These are phyloP conservation scores for Stictocephala bisonia DNA, from an alignment of 2,888 invertebrate genomes.

Conservation along the genomic window DNA sequence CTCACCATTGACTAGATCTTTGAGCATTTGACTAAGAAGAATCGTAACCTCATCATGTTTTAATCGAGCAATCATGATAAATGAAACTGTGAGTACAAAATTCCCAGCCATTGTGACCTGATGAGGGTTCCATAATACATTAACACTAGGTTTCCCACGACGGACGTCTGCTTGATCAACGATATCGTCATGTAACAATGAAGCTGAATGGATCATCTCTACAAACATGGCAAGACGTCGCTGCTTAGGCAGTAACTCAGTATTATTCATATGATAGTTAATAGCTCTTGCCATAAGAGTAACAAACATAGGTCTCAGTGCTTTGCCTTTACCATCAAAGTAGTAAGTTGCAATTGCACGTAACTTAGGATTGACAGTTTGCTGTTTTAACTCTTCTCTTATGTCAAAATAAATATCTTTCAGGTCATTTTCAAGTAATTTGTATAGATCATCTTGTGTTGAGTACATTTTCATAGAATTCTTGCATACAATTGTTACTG, in stretches of 20 bases:
- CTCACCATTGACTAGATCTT: constrained; percentile 16
- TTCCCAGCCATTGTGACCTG: constrained; percentile 13
- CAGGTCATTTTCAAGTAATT: neutral
- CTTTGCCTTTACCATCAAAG: constrained; percentile 19
- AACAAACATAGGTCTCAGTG: neutral
- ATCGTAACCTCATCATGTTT: constrained; percentile 17
- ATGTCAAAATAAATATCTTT: neutral
- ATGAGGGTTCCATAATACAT: constrained; percentile 7
- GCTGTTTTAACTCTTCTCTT: neutral
- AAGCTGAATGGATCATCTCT: constrained; percentile 23
- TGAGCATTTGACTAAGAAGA: neutral
- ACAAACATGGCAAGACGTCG: neutral
- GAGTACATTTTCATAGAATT: no score
- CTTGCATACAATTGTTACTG: no score
- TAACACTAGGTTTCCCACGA: constrained; percentile 11
- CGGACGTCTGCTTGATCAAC: constrained; percentile 1
- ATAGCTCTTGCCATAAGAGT: constrained; percentile 8
- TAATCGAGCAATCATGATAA: constrained; percentile 8
- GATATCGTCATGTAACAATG: constrained; percentile 20
- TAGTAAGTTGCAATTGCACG: neutral
- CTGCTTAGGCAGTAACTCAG: neutral
- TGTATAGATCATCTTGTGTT: no score
- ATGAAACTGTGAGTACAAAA: neutral
- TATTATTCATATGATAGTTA: neutral
- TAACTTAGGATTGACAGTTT: neutral